These are phyloP conservation scores for Drosophila nasuta DNA, from an alignment of 1,140 invertebrate genomes.

Conservation along the genomic window DNA sequence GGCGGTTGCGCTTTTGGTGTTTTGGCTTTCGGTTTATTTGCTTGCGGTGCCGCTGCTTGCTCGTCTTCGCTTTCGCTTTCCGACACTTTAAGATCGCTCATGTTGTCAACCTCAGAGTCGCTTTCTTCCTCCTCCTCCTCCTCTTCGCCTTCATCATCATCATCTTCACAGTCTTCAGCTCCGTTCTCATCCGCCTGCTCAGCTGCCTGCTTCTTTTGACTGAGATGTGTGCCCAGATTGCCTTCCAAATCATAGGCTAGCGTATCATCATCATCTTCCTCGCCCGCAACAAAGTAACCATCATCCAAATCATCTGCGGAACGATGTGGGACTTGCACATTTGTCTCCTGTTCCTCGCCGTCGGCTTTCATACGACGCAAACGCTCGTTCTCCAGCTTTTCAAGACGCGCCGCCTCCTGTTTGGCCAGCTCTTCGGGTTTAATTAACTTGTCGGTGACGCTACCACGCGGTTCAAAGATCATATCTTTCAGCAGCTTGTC, in stretches of 20 bases:
- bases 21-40: constrained; percentile 47
- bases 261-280: constrained; percentile 75
- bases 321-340: constrained; percentile 85
- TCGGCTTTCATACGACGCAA: constrained; percentile 91
- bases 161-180: too few species aligned
- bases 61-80: constrained; percentile 72
- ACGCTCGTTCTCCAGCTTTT: constrained; percentile 92
- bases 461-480: constrained; percentile 92
- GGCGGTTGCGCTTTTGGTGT: constrained; percentile 59
- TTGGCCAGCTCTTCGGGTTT: constrained; percentile 92
- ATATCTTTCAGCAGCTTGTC: constrained; percentile 93
- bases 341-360: constrained; percentile 83
- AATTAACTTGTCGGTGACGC: constrained; percentile 91
- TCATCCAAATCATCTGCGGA: constrained; percentile 94
- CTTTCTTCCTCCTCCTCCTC: constrained; percentile 70
- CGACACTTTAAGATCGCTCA: constrained; percentile 85
- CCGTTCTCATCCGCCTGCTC: not conserved
- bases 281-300: constrained; percentile 86
- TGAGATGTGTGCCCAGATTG: constrained; percentile 67
- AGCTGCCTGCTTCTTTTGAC: constrained; percentile 9
- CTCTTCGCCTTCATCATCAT: constrained; percentile 59
- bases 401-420: constrained; percentile 92
- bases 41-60: constrained; percentile 39
- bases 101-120: constrained; percentile 83
- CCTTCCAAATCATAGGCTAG: constrained; percentile 86